Conservation (phyloP, 2,113 vertebrate genomes). For the Neotoma lepida region DNA sequence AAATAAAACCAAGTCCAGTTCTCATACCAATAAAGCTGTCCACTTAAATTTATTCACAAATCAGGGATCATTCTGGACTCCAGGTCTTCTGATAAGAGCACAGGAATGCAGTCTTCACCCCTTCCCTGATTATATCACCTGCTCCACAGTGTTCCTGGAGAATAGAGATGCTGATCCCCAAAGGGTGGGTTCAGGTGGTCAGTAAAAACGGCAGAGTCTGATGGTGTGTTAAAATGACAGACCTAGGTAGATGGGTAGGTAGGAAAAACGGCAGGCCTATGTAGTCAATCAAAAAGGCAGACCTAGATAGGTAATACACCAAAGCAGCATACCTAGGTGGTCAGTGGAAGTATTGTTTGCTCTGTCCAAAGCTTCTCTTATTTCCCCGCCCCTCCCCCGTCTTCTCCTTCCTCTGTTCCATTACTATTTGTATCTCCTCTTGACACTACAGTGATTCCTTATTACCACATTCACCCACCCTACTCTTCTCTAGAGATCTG, state of each 20-base stretch:
- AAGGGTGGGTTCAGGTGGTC: background rate
- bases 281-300: background rate
- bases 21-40: background rate
- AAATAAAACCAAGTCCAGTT: slow-evolving; percentile 5
- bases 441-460: background rate
- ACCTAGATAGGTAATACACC: background rate
- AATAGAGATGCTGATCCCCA: background rate
- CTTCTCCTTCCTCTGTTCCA: background rate
- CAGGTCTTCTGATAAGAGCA: background rate
- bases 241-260: background rate
- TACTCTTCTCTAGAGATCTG: background rate
- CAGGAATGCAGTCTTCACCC: background rate
- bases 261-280: background rate
- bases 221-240: background rate
- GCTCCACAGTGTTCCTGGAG: background rate
- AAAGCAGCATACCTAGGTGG: background rate
- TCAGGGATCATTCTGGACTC: background rate
- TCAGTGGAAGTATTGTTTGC: background rate
- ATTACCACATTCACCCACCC: background rate
- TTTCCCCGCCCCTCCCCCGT: background rate
- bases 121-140: background rate
- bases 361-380: fast-evolving
- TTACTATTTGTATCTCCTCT: background rate
- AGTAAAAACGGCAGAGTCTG: background rate
- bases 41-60: background rate